Evolutionary conservation across 2,888 invertebrate species (phyloP), one percentile per base, ranked within the genome.

Genomic region (Busseola fusca): DNA sequence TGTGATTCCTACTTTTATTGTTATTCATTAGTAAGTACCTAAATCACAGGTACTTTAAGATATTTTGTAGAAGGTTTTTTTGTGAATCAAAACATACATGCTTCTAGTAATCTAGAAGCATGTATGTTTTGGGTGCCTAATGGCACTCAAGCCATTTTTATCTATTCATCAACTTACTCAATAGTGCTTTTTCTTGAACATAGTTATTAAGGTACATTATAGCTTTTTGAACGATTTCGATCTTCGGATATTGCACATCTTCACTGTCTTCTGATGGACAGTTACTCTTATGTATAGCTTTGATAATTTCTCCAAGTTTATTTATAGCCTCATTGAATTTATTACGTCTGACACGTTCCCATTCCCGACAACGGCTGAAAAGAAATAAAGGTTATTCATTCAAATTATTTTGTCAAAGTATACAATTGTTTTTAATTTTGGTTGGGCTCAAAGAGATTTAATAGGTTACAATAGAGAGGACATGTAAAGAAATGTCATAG

Each of bases 311-410:
- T 62, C 94, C 94, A 18, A 95, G 89, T 85, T 92, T 93, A 21
- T 86, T 79, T 64, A 95, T 91, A 16, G 95, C 95, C 74, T 95
- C 94, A 85, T 97, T 97, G 87, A 97, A 96, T 89, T 97, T 96
- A 84, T 96, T 96, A 86, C 97, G 94, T 87, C 97, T 95, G 87
- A 97, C 96, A 86, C 97, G 96, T 93, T 97, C 97, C 97, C 97
- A 97, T 94, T 97, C 96, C 87, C 97, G 96, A 81, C 96, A 96
- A 87, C 96, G 96, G 88, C 97, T 97, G 87, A 68, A 93, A 92
- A 66, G n/a, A 34, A n/a, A 54, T 40, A 57, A 48, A 30, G 27
- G 34, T 2, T 59, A 27, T 0, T 58, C 16, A 63, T 62, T 30
- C 1, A 56, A 57, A 65, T 57, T 45, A 62, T 25, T 40, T 62